A percentile compares a stretch with the other conserved stretches of the same genome.
Conservation (phyloP, 2,113 vertebrate genomes). For the Trichechus manatus region DNA sequence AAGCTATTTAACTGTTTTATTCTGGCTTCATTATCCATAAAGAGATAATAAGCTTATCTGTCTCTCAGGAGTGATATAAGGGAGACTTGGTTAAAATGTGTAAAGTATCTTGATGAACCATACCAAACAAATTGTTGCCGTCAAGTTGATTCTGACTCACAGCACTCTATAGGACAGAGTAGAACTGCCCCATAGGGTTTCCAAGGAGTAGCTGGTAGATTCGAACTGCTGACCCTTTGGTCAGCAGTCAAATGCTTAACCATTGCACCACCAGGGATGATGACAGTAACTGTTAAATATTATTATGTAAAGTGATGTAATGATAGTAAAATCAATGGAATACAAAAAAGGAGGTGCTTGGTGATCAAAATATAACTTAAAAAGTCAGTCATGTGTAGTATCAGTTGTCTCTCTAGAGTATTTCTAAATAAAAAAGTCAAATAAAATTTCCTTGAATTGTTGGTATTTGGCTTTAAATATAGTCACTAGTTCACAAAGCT, state of each 20-base stretch:
- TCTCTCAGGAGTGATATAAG: slow-evolving; percentile 21
- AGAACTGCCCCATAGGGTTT: no score
- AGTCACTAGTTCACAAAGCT: neutral
- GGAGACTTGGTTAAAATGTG: slow-evolving; percentile 7
- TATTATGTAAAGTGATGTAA: slow-evolving; percentile 49
- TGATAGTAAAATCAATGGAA: slow-evolving; percentile 45
- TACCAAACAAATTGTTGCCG: no score
- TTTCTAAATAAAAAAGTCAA: slow-evolving; percentile 25
- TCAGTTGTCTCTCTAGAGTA: neutral
- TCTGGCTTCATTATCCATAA: slow-evolving; percentile 60
- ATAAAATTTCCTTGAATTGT: neutral
- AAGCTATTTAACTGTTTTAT: slow-evolving; percentile 56
- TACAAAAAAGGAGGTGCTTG: slow-evolving; percentile 13
- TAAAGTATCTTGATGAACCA: neutral
- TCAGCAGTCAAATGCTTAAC: no score
- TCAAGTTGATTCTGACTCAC: no score
- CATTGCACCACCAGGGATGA: no score
- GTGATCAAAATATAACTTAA: neutral
- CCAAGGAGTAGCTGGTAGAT: no score
- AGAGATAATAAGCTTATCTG: slow-evolving; percentile 43
- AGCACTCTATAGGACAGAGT: no score
- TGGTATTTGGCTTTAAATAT: slow-evolving; percentile 49
- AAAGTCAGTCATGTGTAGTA: neutral
- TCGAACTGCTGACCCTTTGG: no score
- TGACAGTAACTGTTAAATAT: slow-evolving; percentile 50